A percentile compares a stretch with the other conserved stretches of the same genome.
phyloP scores from a whole-genome alignment of 2,797 vertebrate species.

The Lacerta viridis region DNA sequence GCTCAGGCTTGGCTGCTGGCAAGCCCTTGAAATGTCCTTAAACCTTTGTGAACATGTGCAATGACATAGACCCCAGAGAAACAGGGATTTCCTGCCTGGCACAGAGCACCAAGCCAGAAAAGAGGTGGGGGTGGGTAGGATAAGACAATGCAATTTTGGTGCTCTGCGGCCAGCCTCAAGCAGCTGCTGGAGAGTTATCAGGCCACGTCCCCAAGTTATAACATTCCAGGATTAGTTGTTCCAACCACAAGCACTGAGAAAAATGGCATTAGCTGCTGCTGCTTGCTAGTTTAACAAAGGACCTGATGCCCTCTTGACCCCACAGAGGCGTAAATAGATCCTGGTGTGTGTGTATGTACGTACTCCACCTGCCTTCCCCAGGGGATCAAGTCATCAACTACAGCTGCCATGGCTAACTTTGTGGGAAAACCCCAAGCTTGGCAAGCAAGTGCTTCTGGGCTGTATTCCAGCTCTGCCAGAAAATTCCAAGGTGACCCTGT shows the following conservation, averaged over 20 bases:
- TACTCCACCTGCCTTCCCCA: background rate
- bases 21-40: constrained; percentile 15
- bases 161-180: background rate
- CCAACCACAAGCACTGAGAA: constrained; percentile 2
- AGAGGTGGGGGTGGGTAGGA: background rate
- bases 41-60: constrained; percentile 6
- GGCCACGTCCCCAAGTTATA: constrained; percentile 10
- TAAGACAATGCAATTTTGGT: constrained; percentile 34
- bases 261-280: constrained; percentile 34
- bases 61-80: background rate
- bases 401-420: constrained; percentile 16
- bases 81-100: background rate
- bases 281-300: constrained; percentile 21
- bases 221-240: constrained; percentile 41
- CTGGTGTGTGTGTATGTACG: background rate
- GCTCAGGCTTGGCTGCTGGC: background rate
- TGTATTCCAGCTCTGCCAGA: constrained; percentile 20
- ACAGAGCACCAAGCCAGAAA: background rate
- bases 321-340: constrained; percentile 19
- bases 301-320: constrained; percentile 26
- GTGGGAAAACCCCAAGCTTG: constrained; percentile 32
- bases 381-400: constrained; percentile 20
- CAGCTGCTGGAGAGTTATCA: constrained; percentile 1
- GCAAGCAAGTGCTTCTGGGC: background rate
- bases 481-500: background rate